phyloP scores from a whole-genome alignment of 1,140 invertebrate genomes.

The Muscidifurax raptorellus region DNA sequence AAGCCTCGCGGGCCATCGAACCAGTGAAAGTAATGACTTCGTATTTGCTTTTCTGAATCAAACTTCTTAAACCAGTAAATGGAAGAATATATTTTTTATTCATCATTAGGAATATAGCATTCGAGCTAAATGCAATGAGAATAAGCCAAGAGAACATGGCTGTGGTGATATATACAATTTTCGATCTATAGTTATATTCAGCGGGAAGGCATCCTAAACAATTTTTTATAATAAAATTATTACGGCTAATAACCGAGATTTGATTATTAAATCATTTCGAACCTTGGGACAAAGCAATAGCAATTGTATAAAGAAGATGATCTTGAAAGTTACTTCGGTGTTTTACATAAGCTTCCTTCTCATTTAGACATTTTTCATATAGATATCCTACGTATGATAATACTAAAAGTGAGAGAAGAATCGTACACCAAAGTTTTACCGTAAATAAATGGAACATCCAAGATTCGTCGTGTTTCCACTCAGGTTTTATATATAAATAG shows the following conservation, averaged over 20 bases:
- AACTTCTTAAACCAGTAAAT: slow-evolving; percentile 54
- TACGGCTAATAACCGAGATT: background rate
- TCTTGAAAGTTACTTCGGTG: slow-evolving; percentile 54
- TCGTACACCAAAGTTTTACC: slow-evolving; percentile 51
- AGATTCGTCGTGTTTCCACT: slow-evolving; percentile 50
- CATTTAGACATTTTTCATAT: slow-evolving; percentile 46
- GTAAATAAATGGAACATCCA: slow-evolving; percentile 61
- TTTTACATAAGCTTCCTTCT: background rate
- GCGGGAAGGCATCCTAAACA: slow-evolving; percentile 50
- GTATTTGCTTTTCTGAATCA: slow-evolving; percentile 59
- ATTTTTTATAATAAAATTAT: background rate
- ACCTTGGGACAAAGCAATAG: slow-evolving; percentile 59
- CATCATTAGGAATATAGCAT: slow-evolving; percentile 59
- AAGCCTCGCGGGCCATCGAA: slow-evolving; percentile 28
- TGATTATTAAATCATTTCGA: background rate
- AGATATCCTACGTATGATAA: slow-evolving; percentile 55
- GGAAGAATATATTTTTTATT: slow-evolving; percentile 50
- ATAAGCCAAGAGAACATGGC: slow-evolving; percentile 59
- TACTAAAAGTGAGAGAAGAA: slow-evolving; percentile 49
- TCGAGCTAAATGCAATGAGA: slow-evolving; percentile 57
- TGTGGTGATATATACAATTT: slow-evolving; percentile 55
- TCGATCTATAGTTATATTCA: slow-evolving; percentile 51
- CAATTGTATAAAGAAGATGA: slow-evolving; percentile 60
- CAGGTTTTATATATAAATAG: slow-evolving; percentile 56
- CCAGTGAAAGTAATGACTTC: slow-evolving; percentile 50